Base-by-base conservation (phyloP, 2,113 vertebrate species). In the Pyxicephalus adspersus region DNA sequence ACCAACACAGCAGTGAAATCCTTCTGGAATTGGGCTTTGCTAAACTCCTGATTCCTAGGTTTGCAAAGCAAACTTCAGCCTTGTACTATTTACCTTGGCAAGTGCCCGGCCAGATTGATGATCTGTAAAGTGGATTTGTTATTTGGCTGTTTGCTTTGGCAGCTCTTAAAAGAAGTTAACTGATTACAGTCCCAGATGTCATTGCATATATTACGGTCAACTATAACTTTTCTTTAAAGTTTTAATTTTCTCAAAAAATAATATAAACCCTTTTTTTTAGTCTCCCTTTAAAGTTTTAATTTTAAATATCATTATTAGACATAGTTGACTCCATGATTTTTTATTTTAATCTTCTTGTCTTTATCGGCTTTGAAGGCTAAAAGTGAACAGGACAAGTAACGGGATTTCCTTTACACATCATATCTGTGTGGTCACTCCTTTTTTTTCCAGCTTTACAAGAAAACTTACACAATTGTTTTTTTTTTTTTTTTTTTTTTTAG, bases 111-210 rank as follows among this genome's bases (percentile, higher is more conserved):
- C 92, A 95, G 96, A 98, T 98, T 96, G 95, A 98, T 98, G 97
- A 95, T 96, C 95, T 98, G 96, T 94, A 97, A 97, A 98, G 97
- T 98, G 95, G 95, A 97, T 98, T 98, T 96, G 96, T 96, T 98
- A 97, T 97, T 97, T 95, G 94, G 91, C 92, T 98, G 96, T 98
- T 98, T 97, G 95, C 95, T 96, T 99, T 99, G 97, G 97, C 97
- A 95, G 92, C 87, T 92, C 94, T 97, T 98, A 92, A 99, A 98
- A 98, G 96, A 87, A 89, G 91, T 92, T 91, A 90, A 88, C 95
- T 96, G 95, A 98, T 98, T 98, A 91, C 94, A 95, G 95, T 94
- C 95, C 95, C 96, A 99, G 96, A 99, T 99, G 97, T 97, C 95
- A 91, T 91, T 93, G 94, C 92, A 92, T 95, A 93, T 91, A 91